Base-by-base conservation (phyloP, 2,888 invertebrate species). In the Marronus borbonicus region DNA sequence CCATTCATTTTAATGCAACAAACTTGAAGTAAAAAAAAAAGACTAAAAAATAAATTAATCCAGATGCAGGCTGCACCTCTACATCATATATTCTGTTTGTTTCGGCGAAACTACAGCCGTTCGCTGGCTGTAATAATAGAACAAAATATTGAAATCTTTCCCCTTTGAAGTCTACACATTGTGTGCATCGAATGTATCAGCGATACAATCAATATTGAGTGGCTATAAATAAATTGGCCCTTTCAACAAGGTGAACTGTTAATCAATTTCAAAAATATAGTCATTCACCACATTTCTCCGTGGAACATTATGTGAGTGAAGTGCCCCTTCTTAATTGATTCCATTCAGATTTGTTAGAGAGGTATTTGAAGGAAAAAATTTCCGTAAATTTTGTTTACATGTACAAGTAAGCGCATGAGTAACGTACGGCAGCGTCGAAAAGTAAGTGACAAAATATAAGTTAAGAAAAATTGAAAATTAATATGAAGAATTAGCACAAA, bases 211-310 rank as follows among this genome's bases (percentile, higher is more conserved):
- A 76, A 76, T 76, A 76, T 76, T 66, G 76, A 76, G 66, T 76
- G 36, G 36, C 65, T 76, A 76, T 76, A 76, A 76, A 76, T 76
- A 76, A 66, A 64, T 28, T 17, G 36, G 24, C 66, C 72, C 36
- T 28, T 66, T 76, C 31, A 24, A 52, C 66, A n/a, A 17, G 31
- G 65, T 58, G 55, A 66, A 76, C 77, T 81, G 79, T 82, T 82
- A 83, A 83, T 83, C 83, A 83, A 82, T 81, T 83, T 72, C 44
- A 60, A 36, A 17, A 58, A 60, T 72, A 72, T 58, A 70, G 72
- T 72, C 60, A 17, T 66, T 28, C 24, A 7, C 17, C 28, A n/a
- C 17, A 55, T 1, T 55, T 55, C 55, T n/a, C n/a, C 5, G n/a
- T 55, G 12, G 44, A 44, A 44, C 2, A 44, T 44, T 44, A 44